These are phyloP conservation scores for Sialis fuliginosa DNA, from an alignment of 2,888 invertebrate species.

Conservation along the genomic window DNA sequence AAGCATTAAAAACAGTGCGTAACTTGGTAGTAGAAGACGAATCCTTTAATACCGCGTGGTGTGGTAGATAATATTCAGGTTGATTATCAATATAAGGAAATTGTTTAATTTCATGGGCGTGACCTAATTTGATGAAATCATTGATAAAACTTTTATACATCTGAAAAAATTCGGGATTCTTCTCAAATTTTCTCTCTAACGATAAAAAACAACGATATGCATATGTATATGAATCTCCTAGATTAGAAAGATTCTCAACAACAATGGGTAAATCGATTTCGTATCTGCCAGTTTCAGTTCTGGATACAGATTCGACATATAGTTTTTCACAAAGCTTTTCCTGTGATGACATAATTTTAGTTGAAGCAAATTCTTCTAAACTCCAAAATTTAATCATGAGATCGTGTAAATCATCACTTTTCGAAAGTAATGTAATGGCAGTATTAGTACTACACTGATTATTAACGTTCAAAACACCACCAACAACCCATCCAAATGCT, in stretches of 20 bases:
- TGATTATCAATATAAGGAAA: neutral
- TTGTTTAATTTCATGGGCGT: constrained; percentile 8
- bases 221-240: constrained; percentile 7
- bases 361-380: neutral
- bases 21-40: constrained; percentile 4
- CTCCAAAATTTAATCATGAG: neutral
- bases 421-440: no score
- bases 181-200: constrained; percentile 8
- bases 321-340: neutral
- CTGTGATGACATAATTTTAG: neutral
- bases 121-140: constrained; percentile 9
- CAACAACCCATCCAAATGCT: neutral
- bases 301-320: neutral
- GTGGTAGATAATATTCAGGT: constrained; percentile 1
- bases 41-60: constrained; percentile 6
- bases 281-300: neutral
- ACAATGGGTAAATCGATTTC: neutral
- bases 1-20: constrained; percentile 7
- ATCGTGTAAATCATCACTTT: no score
- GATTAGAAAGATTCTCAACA: constrained; percentile 3
- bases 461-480: neutral
- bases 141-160: constrained; percentile 9
- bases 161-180: constrained; percentile 5
- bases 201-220: constrained; percentile 7
- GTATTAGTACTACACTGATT: no score